A percentile compares a stretch with the other conserved stretches of the same genome.
phyloP scores from a whole-genome alignment of 2,113 vertebrate species.

The Zosterops borbonicus region DNA sequence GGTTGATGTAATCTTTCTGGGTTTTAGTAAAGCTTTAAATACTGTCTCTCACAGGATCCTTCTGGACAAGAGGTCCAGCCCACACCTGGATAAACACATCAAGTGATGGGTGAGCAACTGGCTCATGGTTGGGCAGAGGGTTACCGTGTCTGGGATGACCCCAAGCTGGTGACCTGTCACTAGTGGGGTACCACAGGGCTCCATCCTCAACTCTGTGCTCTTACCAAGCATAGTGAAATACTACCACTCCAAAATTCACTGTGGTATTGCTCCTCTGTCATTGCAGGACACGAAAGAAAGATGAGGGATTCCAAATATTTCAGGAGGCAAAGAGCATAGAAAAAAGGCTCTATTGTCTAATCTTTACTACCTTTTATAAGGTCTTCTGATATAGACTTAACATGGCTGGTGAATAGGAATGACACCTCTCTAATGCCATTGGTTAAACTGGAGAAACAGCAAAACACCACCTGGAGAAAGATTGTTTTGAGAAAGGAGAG shows the following conservation, averaged over 20 bases:
- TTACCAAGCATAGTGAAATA: not conserved
- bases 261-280: not conserved
- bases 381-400: too few species aligned
- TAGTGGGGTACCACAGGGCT: not conserved
- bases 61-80: not conserved
- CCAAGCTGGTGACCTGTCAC: not conserved
- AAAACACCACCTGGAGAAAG: too few species aligned
- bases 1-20: not conserved
- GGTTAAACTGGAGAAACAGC: too few species aligned
- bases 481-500: too few species aligned
- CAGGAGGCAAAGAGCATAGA: too few species aligned
- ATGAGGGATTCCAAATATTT: too few species aligned
- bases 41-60: not conserved
- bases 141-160: too few species aligned
- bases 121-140: not conserved
- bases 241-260: not conserved
- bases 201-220: not conserved
- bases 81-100: not conserved
- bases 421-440: too few species aligned
- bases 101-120: not conserved
- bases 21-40: not conserved
- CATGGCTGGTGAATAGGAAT: too few species aligned
- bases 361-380: too few species aligned
- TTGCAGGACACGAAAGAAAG: too few species aligned
- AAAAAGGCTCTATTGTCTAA: too few species aligned